Evolutionary conservation across 2,888 invertebrate species (phyloP), one percentile per base, ranked within the genome.

Genomic region (Stenoptilia bipunctidactyla): DNA sequence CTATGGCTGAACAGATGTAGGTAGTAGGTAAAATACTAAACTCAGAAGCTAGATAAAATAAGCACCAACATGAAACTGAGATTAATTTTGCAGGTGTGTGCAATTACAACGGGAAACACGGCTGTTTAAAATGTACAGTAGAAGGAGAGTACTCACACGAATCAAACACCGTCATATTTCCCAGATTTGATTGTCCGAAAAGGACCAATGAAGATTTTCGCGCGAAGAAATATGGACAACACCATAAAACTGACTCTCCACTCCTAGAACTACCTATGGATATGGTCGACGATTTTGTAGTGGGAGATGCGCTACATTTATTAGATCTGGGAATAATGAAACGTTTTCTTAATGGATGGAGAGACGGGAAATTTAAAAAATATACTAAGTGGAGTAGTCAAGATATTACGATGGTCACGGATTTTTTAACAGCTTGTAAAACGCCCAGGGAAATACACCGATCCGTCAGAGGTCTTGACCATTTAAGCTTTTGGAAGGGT

Each of bases 241-340:
- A 20, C 20, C 20, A 20, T 20, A 20, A 20, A 20, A 5, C 8
- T 20, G 20, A 20, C 8, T 20, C 20, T 5, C 4, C 8, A 5
- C 8, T 20, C 3, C 8, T 20, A 8, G 8, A 8, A 5, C 27
- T 53, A 1, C 41, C 41, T 0, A 52, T 56, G 5, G 47, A 54
- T 33, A 53, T 55, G 51, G 33, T 55, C 8, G 37, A 54, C 39
- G 47, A 49, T 36, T 45, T 57, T 40, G 49, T 50, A 0, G 51
- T 57, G 5, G 34, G 40, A 1, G 53, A 55, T 36, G 51, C 52
- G 0, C 34, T 54, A 1, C 51, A 56, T 37, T 37, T 55, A 12
- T 46, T 56, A 4, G 53, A 54, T 27, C 34, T 54, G 0, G 53
- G 54, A 0, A 2, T 55, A 1, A 52, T 53, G 52, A 55, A 53